Evolutionary conservation across 2,113 vertebrate species (phyloP).

Genomic region (Microtus richardsoni): DNA sequence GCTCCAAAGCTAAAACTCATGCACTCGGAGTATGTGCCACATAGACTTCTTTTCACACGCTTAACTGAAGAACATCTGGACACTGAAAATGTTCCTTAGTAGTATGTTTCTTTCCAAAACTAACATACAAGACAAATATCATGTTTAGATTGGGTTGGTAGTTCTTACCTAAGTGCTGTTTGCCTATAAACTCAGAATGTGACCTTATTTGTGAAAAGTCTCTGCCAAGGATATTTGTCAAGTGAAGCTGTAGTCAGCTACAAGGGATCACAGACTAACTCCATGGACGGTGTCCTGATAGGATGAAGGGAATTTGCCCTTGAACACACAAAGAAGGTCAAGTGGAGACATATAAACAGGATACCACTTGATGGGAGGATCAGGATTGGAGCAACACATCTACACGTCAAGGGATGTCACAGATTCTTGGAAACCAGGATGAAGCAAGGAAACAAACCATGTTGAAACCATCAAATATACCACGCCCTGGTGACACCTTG

Average conservation of each 20-base stretch:
- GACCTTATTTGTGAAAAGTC: background rate
- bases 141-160: background rate
- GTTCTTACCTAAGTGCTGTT: background rate
- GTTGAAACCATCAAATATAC: background rate
- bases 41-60: background rate
- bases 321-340: background rate
- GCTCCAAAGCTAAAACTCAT: no score
- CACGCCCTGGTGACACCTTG: background rate
- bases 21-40: background rate
- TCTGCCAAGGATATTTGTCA: background rate
- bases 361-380: background rate
- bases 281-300: background rate
- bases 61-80: background rate
- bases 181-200: background rate
- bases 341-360: background rate
- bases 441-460: background rate
- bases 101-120: slow-evolving; percentile 38
- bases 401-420: background rate
- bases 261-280: background rate
- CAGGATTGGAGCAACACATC: background rate
- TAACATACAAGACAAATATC: background rate
- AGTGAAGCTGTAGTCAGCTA: background rate
- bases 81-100: background rate
- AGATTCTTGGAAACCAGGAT: background rate
- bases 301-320: background rate